Evolutionary conservation across 2,797 vertebrate genomes (phyloP).

Genomic region (Acanthurus lineatus): DNA sequence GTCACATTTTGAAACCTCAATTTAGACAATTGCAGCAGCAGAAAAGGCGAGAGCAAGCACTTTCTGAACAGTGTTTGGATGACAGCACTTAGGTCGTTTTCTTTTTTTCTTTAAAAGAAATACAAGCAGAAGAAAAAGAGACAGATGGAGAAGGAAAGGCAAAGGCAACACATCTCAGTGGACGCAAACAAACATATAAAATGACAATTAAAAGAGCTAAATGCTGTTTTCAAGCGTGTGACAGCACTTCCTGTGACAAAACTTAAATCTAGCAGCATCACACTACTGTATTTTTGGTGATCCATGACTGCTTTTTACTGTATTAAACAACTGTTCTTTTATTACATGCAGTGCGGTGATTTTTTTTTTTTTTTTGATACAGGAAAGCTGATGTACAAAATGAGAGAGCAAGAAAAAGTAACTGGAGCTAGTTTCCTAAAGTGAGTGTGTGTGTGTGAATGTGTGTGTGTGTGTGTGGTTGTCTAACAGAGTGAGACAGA

Average conservation of each 20-base stretch:
- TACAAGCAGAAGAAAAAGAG: background rate
- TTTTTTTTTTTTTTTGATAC: background rate
- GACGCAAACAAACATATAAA: constrained; percentile 23
- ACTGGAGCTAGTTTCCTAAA: constrained; percentile 37
- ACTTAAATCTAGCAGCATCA: background rate
- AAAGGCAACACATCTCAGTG: background rate
- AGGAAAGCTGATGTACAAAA: constrained; percentile 18
- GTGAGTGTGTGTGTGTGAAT: constrained; percentile 13
- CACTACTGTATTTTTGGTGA: background rate
- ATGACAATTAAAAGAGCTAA: background rate
- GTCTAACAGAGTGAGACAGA: constrained; percentile 49
- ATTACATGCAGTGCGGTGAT: background rate
- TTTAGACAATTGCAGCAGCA: constrained; percentile 19
- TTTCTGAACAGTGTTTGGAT: constrained; percentile 18
- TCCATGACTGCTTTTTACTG: background rate
- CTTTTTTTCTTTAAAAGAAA: constrained; percentile 7
- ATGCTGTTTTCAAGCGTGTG: background rate
- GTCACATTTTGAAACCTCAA: constrained; percentile 24
- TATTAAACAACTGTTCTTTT: constrained; percentile 23
- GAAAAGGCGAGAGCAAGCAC: constrained; percentile 7
- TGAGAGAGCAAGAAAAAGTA: background rate
- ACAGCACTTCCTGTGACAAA: background rate
- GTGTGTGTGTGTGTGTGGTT: constrained; percentile 16
- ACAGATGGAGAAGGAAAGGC: background rate
- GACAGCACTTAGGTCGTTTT: constrained; percentile 16